These are phyloP conservation scores for Lepisosteus oculatus DNA, from an alignment of 2,113 vertebrate genomes.

Conservation along the genomic window DNA sequence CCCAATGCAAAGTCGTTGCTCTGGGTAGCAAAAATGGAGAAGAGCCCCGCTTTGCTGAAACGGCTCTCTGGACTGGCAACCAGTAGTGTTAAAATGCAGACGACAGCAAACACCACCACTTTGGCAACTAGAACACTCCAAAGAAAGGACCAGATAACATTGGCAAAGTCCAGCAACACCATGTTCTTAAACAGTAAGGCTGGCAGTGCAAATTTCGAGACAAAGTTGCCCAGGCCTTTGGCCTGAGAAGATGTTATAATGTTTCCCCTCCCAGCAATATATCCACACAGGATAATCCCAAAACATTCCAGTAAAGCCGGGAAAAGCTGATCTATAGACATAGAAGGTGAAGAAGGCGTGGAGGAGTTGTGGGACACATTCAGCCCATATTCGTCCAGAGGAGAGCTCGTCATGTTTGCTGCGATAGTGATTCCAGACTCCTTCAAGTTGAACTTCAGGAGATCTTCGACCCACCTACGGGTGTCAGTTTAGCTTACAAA, in stretches of 20 bases:
- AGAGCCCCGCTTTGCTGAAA: conserved; percentile 93
- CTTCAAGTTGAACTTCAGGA: conserved; percentile 4
- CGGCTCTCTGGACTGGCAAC: conserved; percentile 80
- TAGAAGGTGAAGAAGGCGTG: conserved; percentile 58
- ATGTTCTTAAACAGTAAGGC: conserved; percentile 96
- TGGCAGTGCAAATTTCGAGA: conserved; percentile 93
- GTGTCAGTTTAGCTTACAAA: too few species aligned
- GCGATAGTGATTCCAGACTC: background rate
- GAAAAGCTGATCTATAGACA: conserved; percentile 90
- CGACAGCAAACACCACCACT: conserved; percentile 82
- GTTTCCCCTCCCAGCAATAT: conserved; percentile 85
- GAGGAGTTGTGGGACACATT: conserved; percentile 56
- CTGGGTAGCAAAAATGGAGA: conserved; percentile 95
- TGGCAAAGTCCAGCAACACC: conserved; percentile 89
- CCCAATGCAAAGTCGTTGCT: conserved; percentile 98
- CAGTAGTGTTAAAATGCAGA: conserved; percentile 83
- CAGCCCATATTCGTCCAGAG: conserved; percentile 40
- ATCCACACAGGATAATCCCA: conserved; percentile 93
- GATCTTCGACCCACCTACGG: background rate
- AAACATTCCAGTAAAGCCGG: conserved; percentile 94
- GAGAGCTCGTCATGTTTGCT: conserved; percentile 41
- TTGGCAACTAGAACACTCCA: conserved; percentile 92
- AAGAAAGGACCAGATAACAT: conserved; percentile 92
- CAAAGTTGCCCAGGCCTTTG: conserved; percentile 92
- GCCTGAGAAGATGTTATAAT: conserved; percentile 88